These are phyloP conservation scores for Mormyrus proboscirostris DNA, from an alignment of 2,797 vertebrate species.

Conservation along the genomic window DNA sequence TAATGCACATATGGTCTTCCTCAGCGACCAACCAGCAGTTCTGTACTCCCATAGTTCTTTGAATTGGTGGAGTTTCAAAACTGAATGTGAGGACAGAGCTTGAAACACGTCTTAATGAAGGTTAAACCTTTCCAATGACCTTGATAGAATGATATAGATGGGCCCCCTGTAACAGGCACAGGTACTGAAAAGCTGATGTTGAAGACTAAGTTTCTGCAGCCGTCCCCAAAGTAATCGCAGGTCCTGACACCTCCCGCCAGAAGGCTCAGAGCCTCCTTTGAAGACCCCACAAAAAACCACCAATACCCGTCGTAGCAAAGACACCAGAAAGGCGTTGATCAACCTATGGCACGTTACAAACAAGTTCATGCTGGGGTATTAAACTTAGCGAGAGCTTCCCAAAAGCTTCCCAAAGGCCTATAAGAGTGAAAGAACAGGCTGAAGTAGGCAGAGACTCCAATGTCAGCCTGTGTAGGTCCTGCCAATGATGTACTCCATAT, in stretches of 20 bases:
- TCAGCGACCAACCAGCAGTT: not conserved
- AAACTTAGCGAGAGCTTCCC: not conserved
- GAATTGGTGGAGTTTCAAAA: not conserved
- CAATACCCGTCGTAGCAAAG: not conserved
- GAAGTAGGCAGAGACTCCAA: not conserved
- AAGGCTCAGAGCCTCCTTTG: not conserved
- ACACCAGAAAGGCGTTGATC: not conserved
- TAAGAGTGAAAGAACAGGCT: not conserved
- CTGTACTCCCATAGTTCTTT: not conserved
- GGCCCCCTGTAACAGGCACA: not conserved
- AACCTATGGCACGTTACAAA: not conserved
- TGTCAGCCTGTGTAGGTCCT: not conserved
- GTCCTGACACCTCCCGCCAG: not conserved
- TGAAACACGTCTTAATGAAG: not conserved
- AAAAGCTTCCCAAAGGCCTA: not conserved
- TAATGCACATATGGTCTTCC: not conserved
- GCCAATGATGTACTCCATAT: not conserved
- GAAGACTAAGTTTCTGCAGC: not conserved
- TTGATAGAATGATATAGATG: not conserved
- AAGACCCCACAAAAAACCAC: not conserved
- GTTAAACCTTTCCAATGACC: not conserved
- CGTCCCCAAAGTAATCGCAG: not conserved
- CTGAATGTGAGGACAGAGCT: not conserved
- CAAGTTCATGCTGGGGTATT: not conserved
- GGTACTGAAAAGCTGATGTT: not conserved